Conservation (phyloP, 2,888 invertebrate genomes). For the Schizotus pectinicornis region DNA sequence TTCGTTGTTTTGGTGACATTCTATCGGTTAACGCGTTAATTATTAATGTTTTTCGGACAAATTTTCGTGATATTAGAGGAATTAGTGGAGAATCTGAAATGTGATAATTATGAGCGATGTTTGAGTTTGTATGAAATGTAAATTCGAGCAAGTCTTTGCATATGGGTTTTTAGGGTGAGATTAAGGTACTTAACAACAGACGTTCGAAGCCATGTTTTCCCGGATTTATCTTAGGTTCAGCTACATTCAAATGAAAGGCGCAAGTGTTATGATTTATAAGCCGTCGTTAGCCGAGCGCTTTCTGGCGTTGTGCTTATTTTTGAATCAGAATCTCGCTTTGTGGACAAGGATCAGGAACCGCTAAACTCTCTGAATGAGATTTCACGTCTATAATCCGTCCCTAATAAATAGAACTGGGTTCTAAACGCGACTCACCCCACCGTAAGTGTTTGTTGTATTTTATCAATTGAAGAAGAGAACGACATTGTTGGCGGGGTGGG, state of each 20-base stretch:
- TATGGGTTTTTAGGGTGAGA: constrained; percentile 45
- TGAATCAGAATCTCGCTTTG: constrained; percentile 38
- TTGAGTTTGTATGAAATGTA: constrained; percentile 37
- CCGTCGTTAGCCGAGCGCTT: constrained; percentile 43
- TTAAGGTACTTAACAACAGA: constrained; percentile 44
- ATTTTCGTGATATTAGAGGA: not conserved
- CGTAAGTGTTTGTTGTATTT: constrained; percentile 40
- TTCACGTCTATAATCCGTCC: constrained; percentile 39
- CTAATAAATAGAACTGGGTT: constrained; percentile 34
- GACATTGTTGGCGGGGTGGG: constrained; percentile 45
- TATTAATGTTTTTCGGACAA: not conserved
- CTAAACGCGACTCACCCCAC: constrained; percentile 33
- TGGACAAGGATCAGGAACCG: constrained; percentile 45
- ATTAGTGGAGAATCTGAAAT: constrained; percentile 2
- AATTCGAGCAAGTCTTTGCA: constrained; percentile 42
- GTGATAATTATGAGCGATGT: constrained; percentile 24
- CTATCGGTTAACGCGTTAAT: not conserved
- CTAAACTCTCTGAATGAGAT: constrained; percentile 43
- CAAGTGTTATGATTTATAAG: constrained; percentile 50
- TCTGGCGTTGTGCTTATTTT: constrained; percentile 37
- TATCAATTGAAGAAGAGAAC: constrained; percentile 43
- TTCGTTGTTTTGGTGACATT: too few relatives aligned
- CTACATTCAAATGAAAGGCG: constrained; percentile 49
- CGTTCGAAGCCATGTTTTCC: constrained; percentile 43
- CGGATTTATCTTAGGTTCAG: constrained; percentile 48